phyloP scores from a whole-genome alignment of 2,888 invertebrate species.

The Harpalus rufipes region DNA sequence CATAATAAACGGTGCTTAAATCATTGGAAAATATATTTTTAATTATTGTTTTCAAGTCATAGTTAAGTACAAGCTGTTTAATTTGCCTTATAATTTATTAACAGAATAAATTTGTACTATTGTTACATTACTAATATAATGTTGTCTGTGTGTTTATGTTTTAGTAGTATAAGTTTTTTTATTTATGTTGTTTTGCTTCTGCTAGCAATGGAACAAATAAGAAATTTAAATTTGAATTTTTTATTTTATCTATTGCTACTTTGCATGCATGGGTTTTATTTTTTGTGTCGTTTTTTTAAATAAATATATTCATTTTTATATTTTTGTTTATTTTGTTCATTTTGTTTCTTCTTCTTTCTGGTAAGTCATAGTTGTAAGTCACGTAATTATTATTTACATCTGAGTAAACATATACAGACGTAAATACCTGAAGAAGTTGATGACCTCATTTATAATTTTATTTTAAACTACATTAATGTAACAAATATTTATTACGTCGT shows the following conservation, averaged over 20 bases:
- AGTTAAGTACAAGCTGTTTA: constrained; percentile 43
- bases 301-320: constrained; percentile 9
- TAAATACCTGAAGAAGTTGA: constrained; percentile 9
- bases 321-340: neutral
- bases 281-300: constrained; percentile 46
- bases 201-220: neutral
- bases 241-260: constrained; percentile 6
- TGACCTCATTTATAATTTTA: constrained; percentile 48
- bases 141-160: constrained; percentile 49
- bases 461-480: constrained; percentile 27
- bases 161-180: constrained; percentile 26
- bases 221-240: neutral
- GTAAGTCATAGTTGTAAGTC: constrained; percentile 19
- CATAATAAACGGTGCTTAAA: constrained; percentile 48
- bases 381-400: constrained; percentile 3
- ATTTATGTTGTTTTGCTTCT: constrained; percentile 49
- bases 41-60: constrained; percentile 49
- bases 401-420: neutral
- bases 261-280: constrained; percentile 31
- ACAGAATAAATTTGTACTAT: constrained; percentile 38
- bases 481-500: constrained; percentile 22
- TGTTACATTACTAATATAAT: constrained; percentile 45
- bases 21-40: neutral
- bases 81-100: constrained; percentile 51
- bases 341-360: neutral